Percentiles rank a stretch among this genome's conserved stretches.
Evolutionary conservation across 2,797 vertebrate genomes (phyloP).

Genomic region (Toxotes lorentzi): DNA sequence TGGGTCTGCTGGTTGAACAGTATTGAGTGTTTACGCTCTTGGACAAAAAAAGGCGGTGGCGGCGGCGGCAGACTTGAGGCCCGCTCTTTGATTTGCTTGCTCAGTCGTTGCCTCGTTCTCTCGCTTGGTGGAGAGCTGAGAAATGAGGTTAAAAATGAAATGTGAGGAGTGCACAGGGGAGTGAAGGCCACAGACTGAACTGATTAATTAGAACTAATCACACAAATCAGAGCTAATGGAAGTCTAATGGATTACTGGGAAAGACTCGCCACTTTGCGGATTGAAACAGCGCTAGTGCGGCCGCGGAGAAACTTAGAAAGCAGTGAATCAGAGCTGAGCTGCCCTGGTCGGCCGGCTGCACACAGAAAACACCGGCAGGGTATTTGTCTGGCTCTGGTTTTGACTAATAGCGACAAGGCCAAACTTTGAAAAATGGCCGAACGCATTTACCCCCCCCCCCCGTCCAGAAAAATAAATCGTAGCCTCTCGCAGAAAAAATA

Average conservation of each 20-base stretch:
- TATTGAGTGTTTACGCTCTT: slow-evolving; percentile 45
- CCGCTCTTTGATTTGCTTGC: slow-evolving; percentile 63
- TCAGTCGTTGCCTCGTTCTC: slow-evolving; percentile 64
- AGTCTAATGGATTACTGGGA: slow-evolving; percentile 80
- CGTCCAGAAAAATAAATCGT: slow-evolving; percentile 57
- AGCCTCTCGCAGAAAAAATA: slow-evolving; percentile 51
- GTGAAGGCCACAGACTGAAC: slow-evolving; percentile 74
- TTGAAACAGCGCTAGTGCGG: slow-evolving; percentile 35
- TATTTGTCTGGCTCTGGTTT: slow-evolving; percentile 61
- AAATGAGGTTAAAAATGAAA: slow-evolving; percentile 80
- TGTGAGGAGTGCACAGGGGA: slow-evolving; percentile 70
- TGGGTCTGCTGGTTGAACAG: slow-evolving; percentile 33
- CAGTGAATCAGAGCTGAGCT: slow-evolving; percentile 52
- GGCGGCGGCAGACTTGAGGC: slow-evolving; percentile 41
- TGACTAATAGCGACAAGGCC: slow-evolving; percentile 66
- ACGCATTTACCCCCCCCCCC: slow-evolving; percentile 3
- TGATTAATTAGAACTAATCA: slow-evolving; percentile 86
- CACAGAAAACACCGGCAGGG: slow-evolving; percentile 38
- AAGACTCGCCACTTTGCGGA: slow-evolving; percentile 56
- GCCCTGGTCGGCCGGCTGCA: slow-evolving; percentile 28
- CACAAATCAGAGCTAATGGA: slow-evolving; percentile 82
- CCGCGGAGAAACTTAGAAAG: slow-evolving; percentile 40
- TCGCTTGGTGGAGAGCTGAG: slow-evolving; percentile 75
- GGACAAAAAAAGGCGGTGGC: slow-evolving; percentile 12
- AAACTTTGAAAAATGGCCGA: slow-evolving; percentile 72